A percentile compares a stretch with the other conserved stretches of the same genome.
These are phyloP conservation scores for Acipenser ruthenus DNA, from an alignment of 2,797 vertebrate genomes.

Conservation along the genomic window DNA sequence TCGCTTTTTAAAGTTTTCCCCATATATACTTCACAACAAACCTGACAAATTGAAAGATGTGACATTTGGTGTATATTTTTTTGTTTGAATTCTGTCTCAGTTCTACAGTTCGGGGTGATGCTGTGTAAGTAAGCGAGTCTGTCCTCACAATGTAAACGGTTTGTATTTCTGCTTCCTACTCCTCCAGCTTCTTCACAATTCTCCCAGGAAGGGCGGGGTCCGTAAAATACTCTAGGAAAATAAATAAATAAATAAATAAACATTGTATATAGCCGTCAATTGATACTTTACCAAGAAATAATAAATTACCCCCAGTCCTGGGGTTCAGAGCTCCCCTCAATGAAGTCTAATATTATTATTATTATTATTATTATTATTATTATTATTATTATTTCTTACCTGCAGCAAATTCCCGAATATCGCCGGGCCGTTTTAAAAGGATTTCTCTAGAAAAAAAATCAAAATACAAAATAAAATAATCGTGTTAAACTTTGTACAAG, in stretches of 20 bases:
- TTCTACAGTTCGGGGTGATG: no score
- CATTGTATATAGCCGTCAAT: neutral
- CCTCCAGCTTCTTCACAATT: slow-evolving; percentile 30
- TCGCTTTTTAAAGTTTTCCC: no score
- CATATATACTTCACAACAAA: no score
- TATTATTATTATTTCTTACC: slow-evolving; percentile 31
- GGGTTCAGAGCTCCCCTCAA: no score
- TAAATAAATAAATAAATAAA: no score
- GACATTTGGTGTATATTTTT: no score
- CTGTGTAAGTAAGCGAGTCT: no score
- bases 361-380: neutral
- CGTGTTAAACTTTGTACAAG: neutral
- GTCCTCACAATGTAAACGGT: no score
- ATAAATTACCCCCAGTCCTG: neutral
- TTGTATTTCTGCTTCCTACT: no score
- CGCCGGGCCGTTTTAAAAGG: slow-evolving; percentile 47
- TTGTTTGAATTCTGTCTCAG: no score
- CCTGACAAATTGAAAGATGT: no score
- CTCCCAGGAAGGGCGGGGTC: slow-evolving; percentile 37
- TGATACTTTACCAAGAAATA: neutral
- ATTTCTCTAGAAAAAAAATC: slow-evolving; percentile 41
- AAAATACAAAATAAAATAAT: neutral
- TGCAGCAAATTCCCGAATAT: slow-evolving; percentile 55
- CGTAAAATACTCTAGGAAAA: slow-evolving; percentile 55
- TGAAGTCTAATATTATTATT: no score